Evolutionary conservation across 2,113 vertebrate species (phyloP).

Genomic region (Oryzias curvinotus): DNA sequence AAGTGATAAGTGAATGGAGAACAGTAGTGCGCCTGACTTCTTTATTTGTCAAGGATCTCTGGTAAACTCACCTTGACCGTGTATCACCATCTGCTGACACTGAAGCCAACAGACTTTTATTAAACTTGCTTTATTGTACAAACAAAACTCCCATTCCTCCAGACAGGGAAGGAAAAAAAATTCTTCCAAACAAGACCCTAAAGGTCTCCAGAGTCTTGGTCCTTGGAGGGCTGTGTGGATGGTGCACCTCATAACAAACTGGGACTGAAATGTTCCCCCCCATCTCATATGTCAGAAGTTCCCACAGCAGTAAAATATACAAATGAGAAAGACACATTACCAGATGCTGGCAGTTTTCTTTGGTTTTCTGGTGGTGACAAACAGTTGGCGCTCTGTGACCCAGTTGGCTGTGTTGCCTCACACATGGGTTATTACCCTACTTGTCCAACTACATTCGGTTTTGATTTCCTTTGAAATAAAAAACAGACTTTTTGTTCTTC

Average conservation of each 20-base stretch:
- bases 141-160: slow-evolving; percentile 2
- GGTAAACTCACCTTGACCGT: slow-evolving; percentile 12
- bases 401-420: slow-evolving; percentile 11
- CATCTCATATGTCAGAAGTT: slow-evolving; percentile 43
- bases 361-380: background rate
- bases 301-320: slow-evolving; percentile 59
- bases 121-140: slow-evolving; percentile 29
- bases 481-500: background rate
- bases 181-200: slow-evolving; percentile 20
- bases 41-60: slow-evolving; percentile 8
- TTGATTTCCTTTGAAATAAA: background rate
- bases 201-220: slow-evolving; percentile 33
- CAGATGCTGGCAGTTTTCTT: slow-evolving; percentile 4
- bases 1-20: background rate
- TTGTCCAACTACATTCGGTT: slow-evolving; percentile 1
- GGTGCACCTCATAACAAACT: slow-evolving; percentile 38
- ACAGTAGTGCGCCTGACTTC: background rate
- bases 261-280: slow-evolving; percentile 41
- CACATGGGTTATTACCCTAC: background rate
- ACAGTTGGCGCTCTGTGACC: slow-evolving; percentile 13
- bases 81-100: slow-evolving; percentile 2
- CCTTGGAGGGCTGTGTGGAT: background rate
- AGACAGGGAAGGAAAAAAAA: slow-evolving; percentile 10
- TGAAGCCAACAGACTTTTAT: background rate
- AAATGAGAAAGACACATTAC: slow-evolving; percentile 52